Percentiles rank a stretch among this genome's conserved stretches.
phyloP scores from a whole-genome alignment of 2,113 vertebrate genomes.

The Toxotes jaculatrix region DNA sequence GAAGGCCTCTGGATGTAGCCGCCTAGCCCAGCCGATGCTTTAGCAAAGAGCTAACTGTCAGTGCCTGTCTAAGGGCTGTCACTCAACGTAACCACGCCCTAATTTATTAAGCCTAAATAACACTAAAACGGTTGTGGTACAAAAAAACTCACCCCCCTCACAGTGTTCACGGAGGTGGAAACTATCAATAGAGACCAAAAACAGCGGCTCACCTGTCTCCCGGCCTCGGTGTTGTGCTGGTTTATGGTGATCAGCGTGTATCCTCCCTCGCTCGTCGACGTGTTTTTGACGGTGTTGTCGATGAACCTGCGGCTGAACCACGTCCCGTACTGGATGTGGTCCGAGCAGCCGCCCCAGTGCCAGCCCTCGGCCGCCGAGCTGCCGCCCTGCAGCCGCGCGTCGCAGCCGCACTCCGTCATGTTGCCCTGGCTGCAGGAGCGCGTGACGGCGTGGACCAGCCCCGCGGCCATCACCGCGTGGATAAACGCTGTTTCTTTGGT shows the following conservation, averaged over 20 bases:
- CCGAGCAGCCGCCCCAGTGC: slow-evolving; percentile 98
- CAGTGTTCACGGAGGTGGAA: too few relatives aligned
- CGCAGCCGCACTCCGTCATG: slow-evolving; percentile 94
- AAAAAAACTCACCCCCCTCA: too few relatives aligned
- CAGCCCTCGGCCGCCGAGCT: slow-evolving; percentile 88
- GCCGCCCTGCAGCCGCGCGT: slow-evolving; percentile 82
- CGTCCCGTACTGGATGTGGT: slow-evolving; percentile 92
- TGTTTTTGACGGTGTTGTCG: slow-evolving; percentile 81
- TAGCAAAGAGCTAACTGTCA: too few relatives aligned
- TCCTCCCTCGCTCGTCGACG: slow-evolving; percentile 69
- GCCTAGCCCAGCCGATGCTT: too few relatives aligned
- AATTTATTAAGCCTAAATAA: too few relatives aligned
- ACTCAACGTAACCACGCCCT: too few relatives aligned
- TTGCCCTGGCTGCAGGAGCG: slow-evolving; percentile 94
- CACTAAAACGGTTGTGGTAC: too few relatives aligned
- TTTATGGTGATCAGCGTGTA: slow-evolving; percentile 86
- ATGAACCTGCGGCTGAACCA: slow-evolving; percentile 95
- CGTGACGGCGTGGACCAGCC: slow-evolving; percentile 92
- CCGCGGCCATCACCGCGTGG: slow-evolving; percentile 90
- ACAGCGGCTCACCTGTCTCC: slow-evolving; percentile 87
- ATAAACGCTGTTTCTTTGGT: slow-evolving; percentile 96
- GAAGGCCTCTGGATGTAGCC: too few relatives aligned
- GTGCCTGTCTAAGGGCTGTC: too few relatives aligned
- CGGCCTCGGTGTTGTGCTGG: slow-evolving; percentile 94
- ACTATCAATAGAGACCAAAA: too few relatives aligned